Conservation (phyloP, 37 sponge, comb jelly and placozoan genomes). For the Theonella swinhoei region DNA sequence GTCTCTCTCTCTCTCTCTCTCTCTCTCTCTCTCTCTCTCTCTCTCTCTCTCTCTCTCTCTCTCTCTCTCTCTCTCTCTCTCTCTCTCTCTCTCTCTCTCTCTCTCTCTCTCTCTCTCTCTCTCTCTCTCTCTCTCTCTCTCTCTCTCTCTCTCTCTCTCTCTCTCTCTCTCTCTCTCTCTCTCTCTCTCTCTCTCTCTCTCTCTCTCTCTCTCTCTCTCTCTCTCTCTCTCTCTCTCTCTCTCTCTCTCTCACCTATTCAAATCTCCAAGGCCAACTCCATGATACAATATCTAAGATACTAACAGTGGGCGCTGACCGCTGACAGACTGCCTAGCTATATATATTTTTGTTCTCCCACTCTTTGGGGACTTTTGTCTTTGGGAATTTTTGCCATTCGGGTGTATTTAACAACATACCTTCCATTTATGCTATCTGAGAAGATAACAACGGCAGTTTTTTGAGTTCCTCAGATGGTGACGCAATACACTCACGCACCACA, state of each 20-base stretch:
- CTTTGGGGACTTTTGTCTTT: no score
- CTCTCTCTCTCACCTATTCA: conserved; percentile 19
- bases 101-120: conserved; percentile 61
- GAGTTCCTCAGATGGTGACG: no score
- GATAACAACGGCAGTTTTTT: no score
- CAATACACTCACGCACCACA: no score
- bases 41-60: conserved; percentile 62
- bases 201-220: conserved; percentile 51
- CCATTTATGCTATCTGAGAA: no score
- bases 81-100: conserved; percentile 54
- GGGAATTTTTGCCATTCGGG: no score
- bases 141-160: conserved; percentile 31
- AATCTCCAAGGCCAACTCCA: not conserved
- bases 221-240: conserved; percentile 49
- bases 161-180: no score
- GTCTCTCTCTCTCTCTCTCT: conserved; percentile 37
- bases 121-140: conserved; percentile 59
- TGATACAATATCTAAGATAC: not conserved
- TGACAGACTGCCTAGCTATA: no score
- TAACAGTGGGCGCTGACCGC: not conserved
- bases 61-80: conserved; percentile 42
- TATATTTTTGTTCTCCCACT: no score
- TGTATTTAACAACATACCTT: no score
- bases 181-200: no score
- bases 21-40: conserved; percentile 62